A percentile compares a stretch with the other conserved stretches of the same genome.
Evolutionary conservation across 2,797 vertebrate species (phyloP).

Genomic region (Xiphophorus birchmanni): DNA sequence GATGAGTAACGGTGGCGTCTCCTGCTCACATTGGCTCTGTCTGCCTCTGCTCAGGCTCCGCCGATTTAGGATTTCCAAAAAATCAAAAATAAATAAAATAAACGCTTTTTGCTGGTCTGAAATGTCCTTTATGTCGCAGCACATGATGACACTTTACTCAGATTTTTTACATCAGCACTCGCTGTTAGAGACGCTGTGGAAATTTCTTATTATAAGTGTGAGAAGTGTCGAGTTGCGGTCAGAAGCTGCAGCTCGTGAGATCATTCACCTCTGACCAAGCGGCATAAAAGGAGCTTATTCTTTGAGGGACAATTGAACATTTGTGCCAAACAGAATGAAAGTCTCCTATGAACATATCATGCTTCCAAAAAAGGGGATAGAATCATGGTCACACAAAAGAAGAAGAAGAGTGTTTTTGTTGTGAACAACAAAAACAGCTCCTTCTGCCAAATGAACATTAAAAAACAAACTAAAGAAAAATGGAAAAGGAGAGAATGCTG

Average conservation of each 20-base stretch:
- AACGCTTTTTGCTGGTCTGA: not conserved
- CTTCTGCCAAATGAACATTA: not conserved
- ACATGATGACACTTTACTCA: conserved; percentile 1
- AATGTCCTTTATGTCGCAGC: not conserved
- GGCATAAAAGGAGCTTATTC: not conserved
- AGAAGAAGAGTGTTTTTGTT: not conserved
- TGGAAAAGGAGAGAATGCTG: not conserved
- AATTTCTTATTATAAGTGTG: conserved; percentile 31
- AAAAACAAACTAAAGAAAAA: not conserved
- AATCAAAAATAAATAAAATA: no score
- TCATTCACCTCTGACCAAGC: not conserved
- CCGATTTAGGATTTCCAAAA: not conserved
- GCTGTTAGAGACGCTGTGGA: not conserved
- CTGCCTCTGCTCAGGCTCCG: not conserved
- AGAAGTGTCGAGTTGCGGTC: conserved; percentile 52
- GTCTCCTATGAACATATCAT: not conserved
- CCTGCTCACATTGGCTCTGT: not conserved
- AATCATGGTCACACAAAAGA: not conserved
- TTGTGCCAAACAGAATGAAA: conserved; percentile 5
- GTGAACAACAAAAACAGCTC: not conserved
- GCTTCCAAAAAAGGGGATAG: not conserved
- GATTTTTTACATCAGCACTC: conserved; percentile 4
- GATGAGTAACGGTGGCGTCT: not conserved
- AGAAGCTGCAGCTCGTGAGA: conserved; percentile 1
- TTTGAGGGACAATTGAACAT: conserved; percentile 2